Evolutionary conservation across 2,797 vertebrate species (phyloP).

Genomic region (Prunella strophiata): DNA sequence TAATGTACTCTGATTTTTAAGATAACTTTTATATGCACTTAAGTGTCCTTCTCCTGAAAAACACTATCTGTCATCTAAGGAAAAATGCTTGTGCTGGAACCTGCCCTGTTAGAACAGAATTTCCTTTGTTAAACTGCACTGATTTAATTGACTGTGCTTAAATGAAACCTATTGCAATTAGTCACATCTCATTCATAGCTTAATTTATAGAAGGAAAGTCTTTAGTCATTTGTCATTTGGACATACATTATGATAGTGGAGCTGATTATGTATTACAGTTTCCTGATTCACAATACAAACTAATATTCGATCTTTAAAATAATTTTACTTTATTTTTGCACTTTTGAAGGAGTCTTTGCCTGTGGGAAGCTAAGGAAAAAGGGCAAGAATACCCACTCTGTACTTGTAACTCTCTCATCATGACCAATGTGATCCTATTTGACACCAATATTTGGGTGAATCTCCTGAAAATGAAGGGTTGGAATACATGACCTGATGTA

Average conservation of each 20-base stretch:
- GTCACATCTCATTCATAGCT: not conserved
- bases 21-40: not conserved
- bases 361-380: not conserved
- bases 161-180: not conserved
- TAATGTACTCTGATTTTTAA: not conserved
- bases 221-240: not conserved
- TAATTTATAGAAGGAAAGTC: not conserved
- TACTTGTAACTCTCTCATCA: not conserved
- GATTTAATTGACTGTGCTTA: not conserved
- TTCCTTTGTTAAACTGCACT: not conserved
- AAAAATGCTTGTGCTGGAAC: conserved; percentile 17
- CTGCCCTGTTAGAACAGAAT: not conserved
- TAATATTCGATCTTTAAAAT: not conserved
- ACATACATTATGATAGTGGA: not conserved
- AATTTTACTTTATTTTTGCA: not conserved
- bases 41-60: not conserved
- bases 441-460: not conserved
- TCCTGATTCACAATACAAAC: not conserved
- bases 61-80: not conserved
- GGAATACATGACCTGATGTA: not conserved
- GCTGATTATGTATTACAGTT: not conserved
- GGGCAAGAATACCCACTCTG: not conserved
- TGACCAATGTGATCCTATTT: not conserved
- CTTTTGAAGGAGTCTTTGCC: not conserved
- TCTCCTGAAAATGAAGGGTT: not conserved